Percentiles rank a stretch among this genome's conserved stretches.
These are phyloP conservation scores for Sycobia sp. DNA, from an alignment of 1,140 invertebrate species.

Conservation along the genomic window DNA sequence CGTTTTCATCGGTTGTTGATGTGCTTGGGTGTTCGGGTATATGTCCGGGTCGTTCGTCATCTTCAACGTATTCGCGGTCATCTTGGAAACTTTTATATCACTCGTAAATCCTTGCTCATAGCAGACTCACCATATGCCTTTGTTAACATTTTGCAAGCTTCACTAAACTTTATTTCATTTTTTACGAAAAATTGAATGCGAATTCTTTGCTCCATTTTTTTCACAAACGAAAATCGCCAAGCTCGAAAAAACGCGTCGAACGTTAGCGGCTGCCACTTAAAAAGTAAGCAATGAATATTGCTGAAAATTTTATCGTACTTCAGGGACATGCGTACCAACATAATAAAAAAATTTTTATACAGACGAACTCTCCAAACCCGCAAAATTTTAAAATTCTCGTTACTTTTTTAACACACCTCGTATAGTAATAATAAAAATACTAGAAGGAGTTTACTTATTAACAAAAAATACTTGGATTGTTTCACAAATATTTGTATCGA, in stretches of 20 bases:
- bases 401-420: slow-evolving; percentile 10
- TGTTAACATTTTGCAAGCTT: slow-evolving; percentile 1
- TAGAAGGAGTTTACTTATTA: no score
- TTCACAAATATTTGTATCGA: no score
- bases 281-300: slow-evolving; percentile 10
- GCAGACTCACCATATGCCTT: background rate
- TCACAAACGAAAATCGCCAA: background rate
- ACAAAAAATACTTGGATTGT: no score
- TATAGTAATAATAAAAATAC: no score
- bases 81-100: background rate
- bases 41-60: background rate
- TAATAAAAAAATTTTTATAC: slow-evolving; percentile 9
- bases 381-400: slow-evolving; percentile 7
- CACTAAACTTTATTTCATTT: slow-evolving; percentile 8
- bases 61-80: background rate
- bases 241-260: background rate
- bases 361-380: slow-evolving; percentile 6
- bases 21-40: background rate
- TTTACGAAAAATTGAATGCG: slow-evolving; percentile 4
- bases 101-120: background rate
- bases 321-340: slow-evolving; percentile 1
- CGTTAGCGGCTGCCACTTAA: slow-evolving; percentile 6
- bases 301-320: slow-evolving; percentile 1
- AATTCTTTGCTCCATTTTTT: background rate
- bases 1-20: slow-evolving; percentile 17